phyloP scores from a whole-genome alignment of 1,140 invertebrate species.

The Littorina saxatilis region DNA sequence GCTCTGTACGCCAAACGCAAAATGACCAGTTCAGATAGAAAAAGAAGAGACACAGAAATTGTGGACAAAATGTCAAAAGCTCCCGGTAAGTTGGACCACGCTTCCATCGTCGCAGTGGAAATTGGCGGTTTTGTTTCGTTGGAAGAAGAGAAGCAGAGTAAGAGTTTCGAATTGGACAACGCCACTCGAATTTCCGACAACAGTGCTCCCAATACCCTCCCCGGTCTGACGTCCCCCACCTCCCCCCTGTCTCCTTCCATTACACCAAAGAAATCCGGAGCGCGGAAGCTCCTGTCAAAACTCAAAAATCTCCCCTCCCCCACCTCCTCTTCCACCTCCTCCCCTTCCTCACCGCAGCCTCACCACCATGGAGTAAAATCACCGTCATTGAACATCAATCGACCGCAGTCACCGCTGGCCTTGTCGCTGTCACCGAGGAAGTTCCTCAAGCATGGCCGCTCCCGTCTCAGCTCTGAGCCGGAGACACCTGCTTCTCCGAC shows the following conservation, averaged over 20 bases:
- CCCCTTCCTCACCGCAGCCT: slow-evolving; percentile 38
- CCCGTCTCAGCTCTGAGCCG: slow-evolving; percentile 35
- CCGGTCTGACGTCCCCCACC: slow-evolving; percentile 32
- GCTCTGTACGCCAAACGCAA: slow-evolving; percentile 68
- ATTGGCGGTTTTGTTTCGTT: slow-evolving; percentile 75
- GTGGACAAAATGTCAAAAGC: slow-evolving; percentile 77
- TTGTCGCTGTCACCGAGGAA: slow-evolving; percentile 47
- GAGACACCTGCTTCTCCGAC: slow-evolving; percentile 51
- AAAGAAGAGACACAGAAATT: slow-evolving; percentile 71
- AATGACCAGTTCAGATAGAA: slow-evolving; percentile 67
- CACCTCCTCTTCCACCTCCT: slow-evolving; percentile 38
- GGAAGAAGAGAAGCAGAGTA: slow-evolving; percentile 31
- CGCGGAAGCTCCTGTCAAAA: slow-evolving; percentile 52
- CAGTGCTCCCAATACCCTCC: neutral
- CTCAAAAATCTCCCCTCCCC: slow-evolving; percentile 49
- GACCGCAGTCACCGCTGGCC: slow-evolving; percentile 36
- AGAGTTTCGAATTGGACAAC: slow-evolving; percentile 18
- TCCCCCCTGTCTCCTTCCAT: slow-evolving; percentile 29
- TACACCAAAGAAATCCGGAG: slow-evolving; percentile 48
- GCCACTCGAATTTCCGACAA: neutral
- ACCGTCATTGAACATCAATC: neutral
- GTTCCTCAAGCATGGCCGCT: slow-evolving; percentile 39
- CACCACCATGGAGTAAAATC: slow-evolving; percentile 33
- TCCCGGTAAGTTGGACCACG: slow-evolving; percentile 95
- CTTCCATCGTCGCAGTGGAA: slow-evolving; percentile 89